Evolutionary conservation across 2,888 invertebrate species (phyloP), one percentile per base, ranked within the genome.

Genomic region (Cataglyphis livida): DNA sequence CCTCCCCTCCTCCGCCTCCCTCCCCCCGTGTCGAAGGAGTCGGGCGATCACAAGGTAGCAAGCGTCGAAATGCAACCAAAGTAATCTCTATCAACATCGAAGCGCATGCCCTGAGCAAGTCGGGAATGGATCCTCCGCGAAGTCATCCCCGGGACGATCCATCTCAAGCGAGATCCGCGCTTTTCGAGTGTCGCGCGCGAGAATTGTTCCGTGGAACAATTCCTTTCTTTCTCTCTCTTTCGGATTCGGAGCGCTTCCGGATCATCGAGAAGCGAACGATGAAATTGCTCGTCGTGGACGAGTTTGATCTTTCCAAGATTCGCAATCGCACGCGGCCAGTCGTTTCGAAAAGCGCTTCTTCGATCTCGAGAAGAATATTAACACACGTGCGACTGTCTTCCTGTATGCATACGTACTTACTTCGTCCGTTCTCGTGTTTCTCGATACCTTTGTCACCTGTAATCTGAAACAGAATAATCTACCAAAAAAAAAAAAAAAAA

Each of bases 31-130:
- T 18, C 25, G 68, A 32, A 35, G 18, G 32, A 76, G 25, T 57
- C 59, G 74, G 61, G 62, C 44, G 32, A 21, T 48, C 54, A 38
- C 51, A 54, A 41, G 41, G 41, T 74, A 71, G 62, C 74, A 81
- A 81, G 59, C 48, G 70, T 62, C 44, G 71, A 44, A 51, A 71
- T 70, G 74, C 54, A 79, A 75, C 38, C 64, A 81, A 75, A 32
- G 21, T 71, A 54, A 59, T 82, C 83, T 87, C 87, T 88, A 91
- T 88, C 48, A 51, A 92, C 92, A 93, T 91, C 90, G 91, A 92
- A 92, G 91, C 91, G 91, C 92, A 93, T 92, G 93, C 92, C 89
- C 91, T 91, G 88, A 61, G 71, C 74, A 79, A 62, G 44, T 82
- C 35, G 51, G 41, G 44, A 75, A 44, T 62, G 66, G 79, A 81